These are phyloP conservation scores for Varecia variegata DNA, from an alignment of 2,797 vertebrate genomes.

Conservation along the genomic window DNA sequence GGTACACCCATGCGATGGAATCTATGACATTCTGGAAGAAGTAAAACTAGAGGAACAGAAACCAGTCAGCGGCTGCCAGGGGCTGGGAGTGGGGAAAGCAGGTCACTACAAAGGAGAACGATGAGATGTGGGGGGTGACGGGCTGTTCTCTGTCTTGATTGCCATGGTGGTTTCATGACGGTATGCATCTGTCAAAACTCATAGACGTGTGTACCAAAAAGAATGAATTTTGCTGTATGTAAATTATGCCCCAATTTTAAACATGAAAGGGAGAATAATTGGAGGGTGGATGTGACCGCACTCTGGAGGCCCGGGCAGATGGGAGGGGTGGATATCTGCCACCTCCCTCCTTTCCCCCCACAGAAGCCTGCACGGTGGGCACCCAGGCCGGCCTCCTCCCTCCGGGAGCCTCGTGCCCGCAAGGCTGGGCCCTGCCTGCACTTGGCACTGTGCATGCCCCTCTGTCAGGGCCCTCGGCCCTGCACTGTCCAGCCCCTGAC, in stretches of 20 bases:
- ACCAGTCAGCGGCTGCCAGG: not conserved
- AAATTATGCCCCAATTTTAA: not conserved
- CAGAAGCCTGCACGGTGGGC: not conserved
- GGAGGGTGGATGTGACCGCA: not conserved
- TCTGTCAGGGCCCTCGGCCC: accelerated
- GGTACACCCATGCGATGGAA: accelerated
- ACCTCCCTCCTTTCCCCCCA: not conserved
- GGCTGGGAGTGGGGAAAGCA: not conserved
- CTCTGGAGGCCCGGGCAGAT: not conserved
- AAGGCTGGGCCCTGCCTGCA: accelerated
- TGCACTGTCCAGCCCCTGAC: accelerated
- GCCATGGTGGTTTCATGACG: not conserved
- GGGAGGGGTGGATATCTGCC: not conserved
- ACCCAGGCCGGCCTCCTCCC: not conserved
- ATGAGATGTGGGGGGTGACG: not conserved
- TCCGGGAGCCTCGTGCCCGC: not conserved
- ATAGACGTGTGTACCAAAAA: not conserved
- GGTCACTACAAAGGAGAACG: accelerated
- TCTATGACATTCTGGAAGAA: not conserved
- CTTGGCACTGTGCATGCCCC: accelerated
- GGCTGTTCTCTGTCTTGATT: not conserved
- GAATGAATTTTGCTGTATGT: not conserved
- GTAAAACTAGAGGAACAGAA: not conserved
- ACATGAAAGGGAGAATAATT: not conserved
- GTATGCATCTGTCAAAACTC: not conserved